phyloP scores from a whole-genome alignment of 1,140 invertebrate species.

The Meloidogyne chitwoodi region DNA sequence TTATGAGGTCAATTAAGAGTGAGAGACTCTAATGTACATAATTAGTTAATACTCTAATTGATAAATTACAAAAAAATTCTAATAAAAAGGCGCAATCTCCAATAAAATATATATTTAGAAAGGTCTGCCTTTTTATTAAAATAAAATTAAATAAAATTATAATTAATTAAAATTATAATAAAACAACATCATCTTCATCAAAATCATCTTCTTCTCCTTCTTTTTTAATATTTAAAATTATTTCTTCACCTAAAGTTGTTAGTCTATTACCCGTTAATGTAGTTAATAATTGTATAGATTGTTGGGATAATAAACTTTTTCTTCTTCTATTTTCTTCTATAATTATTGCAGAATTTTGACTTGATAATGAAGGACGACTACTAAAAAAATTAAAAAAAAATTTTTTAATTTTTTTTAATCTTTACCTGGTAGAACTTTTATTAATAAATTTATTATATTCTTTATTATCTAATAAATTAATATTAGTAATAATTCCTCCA shows the following conservation, averaged over 20 bases:
- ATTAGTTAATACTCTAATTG: too few species aligned
- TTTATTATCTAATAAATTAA: neutral
- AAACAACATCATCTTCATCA: neutral
- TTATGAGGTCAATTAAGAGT: neutral
- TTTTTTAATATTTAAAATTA: neutral
- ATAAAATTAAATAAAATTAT: too few species aligned
- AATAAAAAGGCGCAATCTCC: too few species aligned
- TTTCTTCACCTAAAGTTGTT: neutral
- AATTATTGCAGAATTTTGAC: neutral
- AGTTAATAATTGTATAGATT: neutral
- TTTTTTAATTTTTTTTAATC: too few species aligned
- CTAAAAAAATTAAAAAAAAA: neutral
- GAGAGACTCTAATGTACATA: too few species aligned
- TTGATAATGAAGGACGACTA: neutral
- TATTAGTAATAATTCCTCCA: neutral
- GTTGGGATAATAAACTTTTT: neutral
- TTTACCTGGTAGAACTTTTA: too few species aligned
- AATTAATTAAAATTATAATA: neutral
- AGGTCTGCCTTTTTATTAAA: too few species aligned
- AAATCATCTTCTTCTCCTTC: neutral
- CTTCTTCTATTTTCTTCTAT: neutral
- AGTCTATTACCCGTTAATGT: neutral
- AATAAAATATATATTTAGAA: too few species aligned
- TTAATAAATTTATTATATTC: neutral
- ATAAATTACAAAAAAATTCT: too few species aligned